These are phyloP conservation scores for Gorsachius magnificus DNA, from an alignment of 2,797 vertebrate genomes.

Conservation along the genomic window DNA sequence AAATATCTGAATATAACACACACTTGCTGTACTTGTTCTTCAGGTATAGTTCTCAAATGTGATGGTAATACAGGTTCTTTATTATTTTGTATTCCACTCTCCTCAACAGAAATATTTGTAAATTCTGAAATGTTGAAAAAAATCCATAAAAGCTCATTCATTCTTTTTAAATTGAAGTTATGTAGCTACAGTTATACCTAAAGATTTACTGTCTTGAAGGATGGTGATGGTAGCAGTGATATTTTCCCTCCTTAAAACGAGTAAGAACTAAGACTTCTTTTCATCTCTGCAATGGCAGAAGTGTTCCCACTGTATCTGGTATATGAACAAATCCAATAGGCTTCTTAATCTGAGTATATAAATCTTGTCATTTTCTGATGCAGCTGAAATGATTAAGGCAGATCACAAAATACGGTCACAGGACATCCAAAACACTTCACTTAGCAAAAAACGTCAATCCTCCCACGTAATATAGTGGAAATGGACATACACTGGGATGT, in stretches of 20 bases:
- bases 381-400: background rate
- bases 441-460: background rate
- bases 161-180: background rate
- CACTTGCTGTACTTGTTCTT: background rate
- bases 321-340: background rate
- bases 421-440: background rate
- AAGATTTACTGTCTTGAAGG: background rate
- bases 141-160: background rate
- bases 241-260: background rate
- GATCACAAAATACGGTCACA: background rate
- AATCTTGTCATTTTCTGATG: background rate
- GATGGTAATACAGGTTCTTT: background rate
- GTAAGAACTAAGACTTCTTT: background rate
- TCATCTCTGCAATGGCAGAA: background rate
- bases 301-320: background rate
- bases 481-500: background rate
- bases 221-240: background rate
- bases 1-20: conserved; percentile 27
- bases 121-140: background rate
- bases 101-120: background rate
- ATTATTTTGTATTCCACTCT: background rate
- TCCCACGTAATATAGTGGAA: background rate
- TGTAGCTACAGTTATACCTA: background rate
- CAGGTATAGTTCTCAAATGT: background rate
- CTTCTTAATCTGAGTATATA: background rate